Evolutionary conservation across 2,113 vertebrate species (phyloP).

Genomic region (Pseudolaguvia tuberculata): DNA sequence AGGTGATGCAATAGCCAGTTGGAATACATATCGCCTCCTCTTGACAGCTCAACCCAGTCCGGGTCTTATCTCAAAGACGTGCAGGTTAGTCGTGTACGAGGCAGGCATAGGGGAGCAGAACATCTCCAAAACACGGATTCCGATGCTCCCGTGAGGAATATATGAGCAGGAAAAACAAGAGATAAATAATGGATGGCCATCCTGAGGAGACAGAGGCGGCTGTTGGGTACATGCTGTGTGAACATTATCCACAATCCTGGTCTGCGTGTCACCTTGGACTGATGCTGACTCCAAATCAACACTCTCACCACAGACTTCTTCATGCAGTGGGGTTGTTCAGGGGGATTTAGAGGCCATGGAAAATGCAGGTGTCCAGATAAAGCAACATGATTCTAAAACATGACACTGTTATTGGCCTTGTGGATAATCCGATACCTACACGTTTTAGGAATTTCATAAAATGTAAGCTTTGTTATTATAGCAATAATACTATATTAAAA

Average conservation of each 20-base stretch:
- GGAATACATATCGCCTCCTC: constrained; percentile 52
- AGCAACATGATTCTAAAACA: background rate
- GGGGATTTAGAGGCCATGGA: background rate
- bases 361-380: background rate
- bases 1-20: constrained; percentile 39
- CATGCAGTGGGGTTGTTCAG: constrained; percentile 5
- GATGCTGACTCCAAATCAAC: constrained; percentile 32
- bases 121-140: constrained; percentile 58
- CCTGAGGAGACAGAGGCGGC: constrained; percentile 41
- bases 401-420: no score
- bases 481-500: no score
- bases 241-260: constrained; percentile 35
- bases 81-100: constrained; percentile 51
- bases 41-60: constrained; percentile 43
- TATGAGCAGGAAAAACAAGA: constrained; percentile 44
- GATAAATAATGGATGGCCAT: constrained; percentile 61
- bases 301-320: background rate
- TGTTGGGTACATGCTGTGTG: constrained; percentile 42
- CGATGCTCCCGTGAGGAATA: constrained; percentile 52
- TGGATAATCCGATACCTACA: no score
- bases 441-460: no score
- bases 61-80: constrained; percentile 42
- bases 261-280: constrained; percentile 42
- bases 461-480: no score
- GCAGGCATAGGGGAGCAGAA: constrained; percentile 56